phyloP scores from a whole-genome alignment of 2,113 vertebrate species.

The Zosterops hypoxanthus region DNA sequence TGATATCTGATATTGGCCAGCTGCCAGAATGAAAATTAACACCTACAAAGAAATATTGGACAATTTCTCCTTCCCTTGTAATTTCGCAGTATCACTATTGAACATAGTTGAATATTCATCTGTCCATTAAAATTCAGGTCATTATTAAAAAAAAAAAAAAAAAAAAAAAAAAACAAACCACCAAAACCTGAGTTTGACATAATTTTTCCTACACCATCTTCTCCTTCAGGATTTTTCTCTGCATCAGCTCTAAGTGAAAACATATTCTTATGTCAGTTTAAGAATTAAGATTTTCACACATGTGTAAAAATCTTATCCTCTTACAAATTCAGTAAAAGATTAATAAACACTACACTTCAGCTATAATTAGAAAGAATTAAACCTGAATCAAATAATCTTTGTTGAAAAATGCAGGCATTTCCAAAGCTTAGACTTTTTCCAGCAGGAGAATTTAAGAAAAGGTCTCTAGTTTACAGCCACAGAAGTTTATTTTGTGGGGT shows the following conservation, averaged over 20 bases:
- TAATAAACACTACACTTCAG: not conserved
- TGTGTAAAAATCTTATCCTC: not conserved
- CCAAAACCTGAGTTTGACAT: not conserved
- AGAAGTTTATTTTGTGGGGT: not conserved
- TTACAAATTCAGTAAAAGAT: not conserved
- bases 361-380: not conserved
- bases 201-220: not conserved
- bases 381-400: not conserved
- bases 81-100: not conserved
- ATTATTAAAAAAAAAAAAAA: not conserved
- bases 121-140: not conserved
- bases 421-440: not conserved
- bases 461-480: not conserved
- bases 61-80: not conserved
- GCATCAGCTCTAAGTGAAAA: not conserved
- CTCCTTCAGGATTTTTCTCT: not conserved
- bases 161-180: not conserved
- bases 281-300: not conserved
- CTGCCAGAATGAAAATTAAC: conserved; percentile 19
- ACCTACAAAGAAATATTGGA: not conserved
- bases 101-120: not conserved
- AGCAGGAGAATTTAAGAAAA: not conserved
- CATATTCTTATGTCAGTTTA: not conserved
- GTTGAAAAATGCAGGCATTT: not conserved
- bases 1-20: not conserved